A percentile compares a stretch with the other conserved stretches of the same genome.
Evolutionary conservation across 2,888 invertebrate species (phyloP).

Genomic region (Eurytoma adleriae): DNA sequence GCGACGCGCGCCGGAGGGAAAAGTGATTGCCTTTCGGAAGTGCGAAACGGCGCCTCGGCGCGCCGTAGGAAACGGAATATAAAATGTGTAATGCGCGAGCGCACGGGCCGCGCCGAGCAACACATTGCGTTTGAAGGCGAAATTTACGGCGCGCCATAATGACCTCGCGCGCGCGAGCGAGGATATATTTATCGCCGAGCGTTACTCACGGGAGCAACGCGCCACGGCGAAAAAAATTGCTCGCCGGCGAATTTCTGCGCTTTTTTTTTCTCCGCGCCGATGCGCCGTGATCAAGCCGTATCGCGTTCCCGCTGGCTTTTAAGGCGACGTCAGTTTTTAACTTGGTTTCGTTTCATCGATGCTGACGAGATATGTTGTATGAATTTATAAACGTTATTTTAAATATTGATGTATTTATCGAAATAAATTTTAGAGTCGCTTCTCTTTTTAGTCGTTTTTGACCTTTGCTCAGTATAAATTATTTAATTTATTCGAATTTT

Average conservation of each 20-base stretch:
- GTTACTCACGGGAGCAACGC: conserved; percentile 18
- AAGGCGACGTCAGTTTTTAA: background rate
- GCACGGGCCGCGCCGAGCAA: background rate
- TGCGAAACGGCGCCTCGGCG: conserved; percentile 26
- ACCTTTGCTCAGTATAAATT: too few relatives aligned
- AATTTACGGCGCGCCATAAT: conserved; percentile 43
- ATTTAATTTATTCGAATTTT: too few relatives aligned
- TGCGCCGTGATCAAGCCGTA: background rate
- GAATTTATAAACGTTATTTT: too few relatives aligned
- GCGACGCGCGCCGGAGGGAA: background rate
- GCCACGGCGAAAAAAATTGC: conserved; percentile 18
- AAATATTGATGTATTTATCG: too few relatives aligned
- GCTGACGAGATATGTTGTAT: background rate
- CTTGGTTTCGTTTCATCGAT: background rate
- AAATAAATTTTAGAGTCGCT: too few relatives aligned
- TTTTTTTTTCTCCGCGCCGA: background rate
- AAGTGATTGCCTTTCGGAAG: conserved; percentile 40
- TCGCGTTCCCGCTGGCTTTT: background rate
- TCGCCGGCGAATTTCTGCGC: background rate
- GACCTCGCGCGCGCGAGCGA: conserved; percentile 10
- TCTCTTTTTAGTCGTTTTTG: too few relatives aligned
- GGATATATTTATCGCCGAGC: conserved; percentile 42
- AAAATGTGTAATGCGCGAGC: conserved; percentile 31
- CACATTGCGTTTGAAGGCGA: conserved; percentile 37
- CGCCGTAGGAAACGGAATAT: conserved; percentile 19